These are phyloP conservation scores for Sebastes miniatus DNA, from an alignment of 2,797 vertebrate species.

Conservation along the genomic window DNA sequence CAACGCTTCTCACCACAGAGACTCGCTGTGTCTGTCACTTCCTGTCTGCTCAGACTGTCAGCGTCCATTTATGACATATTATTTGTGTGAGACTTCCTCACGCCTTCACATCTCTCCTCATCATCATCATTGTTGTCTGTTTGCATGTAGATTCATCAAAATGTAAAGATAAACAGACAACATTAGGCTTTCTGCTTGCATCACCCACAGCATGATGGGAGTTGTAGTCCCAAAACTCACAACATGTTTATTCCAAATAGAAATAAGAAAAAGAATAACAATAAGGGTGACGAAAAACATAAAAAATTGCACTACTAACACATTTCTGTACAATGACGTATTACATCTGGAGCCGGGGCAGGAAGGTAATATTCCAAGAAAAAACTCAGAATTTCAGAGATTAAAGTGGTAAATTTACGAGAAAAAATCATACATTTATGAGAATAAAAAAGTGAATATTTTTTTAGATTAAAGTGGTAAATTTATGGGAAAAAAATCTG, in stretches of 20 bases:
- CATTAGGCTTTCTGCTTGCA: not conserved
- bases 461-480: too few relatives aligned
- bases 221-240: not conserved
- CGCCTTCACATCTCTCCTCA: too few relatives aligned
- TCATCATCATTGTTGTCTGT: too few relatives aligned
- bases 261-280: not conserved
- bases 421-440: too few relatives aligned
- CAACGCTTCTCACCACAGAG: not conserved
- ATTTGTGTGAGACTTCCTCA: not conserved
- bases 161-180: not conserved
- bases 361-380: too few relatives aligned
- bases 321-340: too few relatives aligned
- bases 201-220: not conserved
- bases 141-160: not conserved
- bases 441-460: too few relatives aligned
- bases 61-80: not conserved
- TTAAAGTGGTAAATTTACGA: too few relatives aligned
- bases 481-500: too few relatives aligned
- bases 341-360: too few relatives aligned
- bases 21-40: not conserved
- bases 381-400: too few relatives aligned
- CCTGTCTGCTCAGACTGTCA: not conserved
- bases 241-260: not conserved
- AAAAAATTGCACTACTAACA: too few relatives aligned
- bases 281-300: not conserved